Evolutionary conservation across 2,888 invertebrate species (phyloP).

Genomic region (Bibio marci): DNA sequence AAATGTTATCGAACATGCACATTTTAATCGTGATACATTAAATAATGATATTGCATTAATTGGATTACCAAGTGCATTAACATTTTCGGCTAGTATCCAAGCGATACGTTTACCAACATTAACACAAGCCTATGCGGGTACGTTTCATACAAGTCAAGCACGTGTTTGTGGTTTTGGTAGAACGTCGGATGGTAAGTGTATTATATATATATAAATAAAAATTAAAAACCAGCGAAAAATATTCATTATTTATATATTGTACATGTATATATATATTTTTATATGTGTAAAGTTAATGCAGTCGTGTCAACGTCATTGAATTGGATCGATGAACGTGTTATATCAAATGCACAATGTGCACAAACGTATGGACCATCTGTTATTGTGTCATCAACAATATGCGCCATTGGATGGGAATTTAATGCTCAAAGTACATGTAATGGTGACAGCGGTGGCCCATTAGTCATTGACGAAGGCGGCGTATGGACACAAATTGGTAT

Average conservation of each 20-base stretch:
- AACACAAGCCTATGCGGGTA: slow-evolving; percentile 12
- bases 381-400: slow-evolving; percentile 9
- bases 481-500: slow-evolving; percentile 10
- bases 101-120: slow-evolving; percentile 19
- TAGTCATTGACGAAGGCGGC: slow-evolving; percentile 7
- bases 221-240: no score
- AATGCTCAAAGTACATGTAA: slow-evolving; percentile 9
- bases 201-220: neutral
- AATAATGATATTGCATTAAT: slow-evolving; percentile 9
- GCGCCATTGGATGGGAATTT: slow-evolving; percentile 8
- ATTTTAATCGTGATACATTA: slow-evolving; percentile 7
- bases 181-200: neutral
- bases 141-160: slow-evolving; percentile 26
- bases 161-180: slow-evolving; percentile 18
- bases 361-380: slow-evolving; percentile 8
- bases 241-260: no score
- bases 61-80: slow-evolving; percentile 3
- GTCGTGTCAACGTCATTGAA: neutral
- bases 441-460: slow-evolving; percentile 12
- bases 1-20: slow-evolving; percentile 5
- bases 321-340: slow-evolving; percentile 7
- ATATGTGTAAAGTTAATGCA: no score
- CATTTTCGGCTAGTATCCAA: slow-evolving; percentile 18
- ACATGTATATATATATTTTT: no score
- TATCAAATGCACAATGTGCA: slow-evolving; percentile 9